Base-by-base conservation (phyloP, 2,888 invertebrate species). In the Habroteleia sp. region DNA sequence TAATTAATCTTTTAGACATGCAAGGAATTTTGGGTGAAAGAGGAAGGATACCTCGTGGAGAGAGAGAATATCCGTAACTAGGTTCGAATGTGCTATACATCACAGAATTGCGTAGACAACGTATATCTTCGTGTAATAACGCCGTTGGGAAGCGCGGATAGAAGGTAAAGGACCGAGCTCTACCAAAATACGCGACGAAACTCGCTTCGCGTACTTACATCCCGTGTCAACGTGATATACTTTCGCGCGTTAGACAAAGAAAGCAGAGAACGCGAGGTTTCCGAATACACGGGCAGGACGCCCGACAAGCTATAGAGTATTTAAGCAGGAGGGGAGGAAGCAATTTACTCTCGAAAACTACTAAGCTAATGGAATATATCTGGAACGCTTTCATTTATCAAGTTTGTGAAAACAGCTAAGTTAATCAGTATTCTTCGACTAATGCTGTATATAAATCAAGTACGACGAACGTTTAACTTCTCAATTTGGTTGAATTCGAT, bases 71-170 rank as follows among this genome's bases (percentile, higher is more conserved):
- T 78, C 77, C 56, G 71, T 41, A 78, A 78, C 77, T 78, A 82
- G 79, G 77, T 75, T 69, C 79, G 81, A 84, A 82, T 81, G 81
- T 71, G 83, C 83, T 80, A 85, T 87, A 79, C 81, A 86, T 87
- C 85, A 84, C 80, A 76, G 81, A 81, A 84, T 84, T 82, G 84
- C 84, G 82, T 82, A 79, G 79, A 78, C 77, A 79, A 81, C 81
- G 81, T 83, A 80, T 82, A 84, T 83, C 82, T 81, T 72, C 78
- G 73, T 78, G 82, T 80, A 82, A 81, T 82, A 80, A 80, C 69
- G 44, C 76, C 31, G 62, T 72, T 56, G 63, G 42, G 17, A 52
- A 71, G 74, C 56, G 74, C 68, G 56, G 52, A 41, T 42, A 48
- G 66, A 29, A 58, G 73, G 68, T 41, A 65, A 56, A 65, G 66